These are phyloP conservation scores for Lepilemur septentrionalis DNA, from an alignment of 2,797 vertebrate genomes.

Conservation along the genomic window DNA sequence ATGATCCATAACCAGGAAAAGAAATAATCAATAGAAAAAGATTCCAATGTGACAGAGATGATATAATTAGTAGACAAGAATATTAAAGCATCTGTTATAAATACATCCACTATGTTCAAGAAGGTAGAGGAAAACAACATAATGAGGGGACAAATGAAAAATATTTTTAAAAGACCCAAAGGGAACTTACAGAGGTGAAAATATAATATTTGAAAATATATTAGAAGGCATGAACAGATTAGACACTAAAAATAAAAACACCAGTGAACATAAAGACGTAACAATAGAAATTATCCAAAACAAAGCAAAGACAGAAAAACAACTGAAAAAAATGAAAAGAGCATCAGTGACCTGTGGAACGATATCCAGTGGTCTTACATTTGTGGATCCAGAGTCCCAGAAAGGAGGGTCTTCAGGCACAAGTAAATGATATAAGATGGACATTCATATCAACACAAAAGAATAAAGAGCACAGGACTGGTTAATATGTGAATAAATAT, in stretches of 20 bases:
- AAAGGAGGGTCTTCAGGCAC: not conserved
- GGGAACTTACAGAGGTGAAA: not conserved
- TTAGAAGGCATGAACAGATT: not conserved
- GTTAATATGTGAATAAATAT: not conserved
- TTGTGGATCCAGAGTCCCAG: not conserved
- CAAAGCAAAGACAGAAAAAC: not conserved
- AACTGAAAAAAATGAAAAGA: not conserved
- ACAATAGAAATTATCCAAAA: constrained; percentile 10
- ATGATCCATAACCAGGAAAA: not conserved
- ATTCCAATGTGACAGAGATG: not conserved
- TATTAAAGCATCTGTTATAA: constrained; percentile 2
- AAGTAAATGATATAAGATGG: not conserved
- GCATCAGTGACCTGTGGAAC: not conserved
- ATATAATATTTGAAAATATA: not conserved
- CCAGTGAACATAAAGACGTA: not conserved
- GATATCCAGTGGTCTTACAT: not conserved
- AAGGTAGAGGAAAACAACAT: not conserved
- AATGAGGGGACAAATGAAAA: constrained; percentile 7
- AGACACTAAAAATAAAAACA: constrained; percentile 43
- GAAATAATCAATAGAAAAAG: not conserved
- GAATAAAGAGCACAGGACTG: not conserved
- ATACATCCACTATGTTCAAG: not conserved
- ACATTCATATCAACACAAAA: not conserved
- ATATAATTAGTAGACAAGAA: constrained; percentile 3
- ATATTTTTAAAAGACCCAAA: not conserved